These are phyloP conservation scores for Lobophora halterata DNA, from an alignment of 2,888 invertebrate genomes.

Conservation along the genomic window DNA sequence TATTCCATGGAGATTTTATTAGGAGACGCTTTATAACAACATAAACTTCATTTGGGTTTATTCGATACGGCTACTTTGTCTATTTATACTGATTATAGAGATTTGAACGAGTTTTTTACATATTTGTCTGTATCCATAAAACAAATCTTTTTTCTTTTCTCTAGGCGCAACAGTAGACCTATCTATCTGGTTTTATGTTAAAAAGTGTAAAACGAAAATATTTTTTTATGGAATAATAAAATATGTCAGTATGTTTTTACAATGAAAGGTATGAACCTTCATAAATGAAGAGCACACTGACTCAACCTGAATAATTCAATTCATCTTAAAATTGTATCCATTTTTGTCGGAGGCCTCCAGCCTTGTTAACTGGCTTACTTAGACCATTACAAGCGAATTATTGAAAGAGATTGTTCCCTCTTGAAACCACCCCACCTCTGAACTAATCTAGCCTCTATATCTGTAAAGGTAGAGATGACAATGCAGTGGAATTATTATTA, in stretches of 20 bases:
- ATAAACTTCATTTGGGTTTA: too few species aligned
- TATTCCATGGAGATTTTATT: not conserved
- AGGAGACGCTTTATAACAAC: too few species aligned
- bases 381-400: constrained; percentile 56
- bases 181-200: too few species aligned
- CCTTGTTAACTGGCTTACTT: constrained; percentile 65
- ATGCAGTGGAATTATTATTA: constrained; percentile 1
- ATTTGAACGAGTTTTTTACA: too few species aligned
- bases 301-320: constrained; percentile 46
- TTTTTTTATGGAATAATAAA: too few species aligned
- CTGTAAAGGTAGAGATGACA: constrained; percentile 12
- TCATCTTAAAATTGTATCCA: constrained; percentile 49
- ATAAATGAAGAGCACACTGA: constrained; percentile 2
- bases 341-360: constrained; percentile 46
- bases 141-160: too few species aligned
- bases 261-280: constrained; percentile 5
- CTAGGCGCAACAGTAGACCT: too few species aligned
- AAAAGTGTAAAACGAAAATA: too few species aligned
- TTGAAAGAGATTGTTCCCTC: constrained; percentile 57
- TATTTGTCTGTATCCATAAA: too few species aligned
- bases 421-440: constrained; percentile 28
- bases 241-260: too few species aligned
- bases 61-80: too few species aligned
- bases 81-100: too few species aligned
- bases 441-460: constrained; percentile 29